A percentile compares a stretch with the other conserved stretches of the same genome.
Evolutionary conservation across 30 jellyfish, hydroid and myxozoan species (phyloP).

Genomic region (Chrysaora quinquecirrha): DNA sequence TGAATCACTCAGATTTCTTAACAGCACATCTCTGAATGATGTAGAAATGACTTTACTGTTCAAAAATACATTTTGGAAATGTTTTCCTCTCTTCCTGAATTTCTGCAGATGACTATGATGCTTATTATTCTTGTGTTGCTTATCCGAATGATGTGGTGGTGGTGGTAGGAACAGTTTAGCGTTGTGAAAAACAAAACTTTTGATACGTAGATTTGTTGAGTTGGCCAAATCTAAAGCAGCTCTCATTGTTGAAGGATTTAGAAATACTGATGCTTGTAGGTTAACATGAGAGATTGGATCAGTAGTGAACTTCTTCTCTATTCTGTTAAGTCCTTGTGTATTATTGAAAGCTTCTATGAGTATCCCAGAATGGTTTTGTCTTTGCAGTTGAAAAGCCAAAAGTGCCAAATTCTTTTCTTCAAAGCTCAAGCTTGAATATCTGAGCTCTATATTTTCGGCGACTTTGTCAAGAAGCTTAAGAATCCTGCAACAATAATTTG

Average conservation of each 20-base stretch:
- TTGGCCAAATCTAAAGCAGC: not conserved
- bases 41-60: slow-evolving; percentile 31
- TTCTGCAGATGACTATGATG: not conserved
- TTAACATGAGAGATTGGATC: no score
- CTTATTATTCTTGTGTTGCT: not conserved
- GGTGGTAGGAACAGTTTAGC: not conserved
- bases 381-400: not conserved
- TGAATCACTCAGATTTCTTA: not conserved
- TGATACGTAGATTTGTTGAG: not conserved
- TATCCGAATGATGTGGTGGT: no score
- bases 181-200: slow-evolving; percentile 23
- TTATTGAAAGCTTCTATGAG: not conserved
- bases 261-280: not conserved
- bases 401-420: not conserved
- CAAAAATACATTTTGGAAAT: not conserved
- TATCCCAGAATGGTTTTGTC: not conserved
- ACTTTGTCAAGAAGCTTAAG: no score
- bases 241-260: not conserved
- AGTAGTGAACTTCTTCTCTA: no score
- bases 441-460: not conserved
- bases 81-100: not conserved
- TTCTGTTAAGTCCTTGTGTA: not conserved
- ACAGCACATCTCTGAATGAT: slow-evolving; percentile 8
- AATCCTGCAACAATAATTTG: no score
- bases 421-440: not conserved